Evolutionary conservation across 2,797 vertebrate species (phyloP), one percentile per base, ranked within the genome.

Genomic region (Pteronotus mesoamericanus): DNA sequence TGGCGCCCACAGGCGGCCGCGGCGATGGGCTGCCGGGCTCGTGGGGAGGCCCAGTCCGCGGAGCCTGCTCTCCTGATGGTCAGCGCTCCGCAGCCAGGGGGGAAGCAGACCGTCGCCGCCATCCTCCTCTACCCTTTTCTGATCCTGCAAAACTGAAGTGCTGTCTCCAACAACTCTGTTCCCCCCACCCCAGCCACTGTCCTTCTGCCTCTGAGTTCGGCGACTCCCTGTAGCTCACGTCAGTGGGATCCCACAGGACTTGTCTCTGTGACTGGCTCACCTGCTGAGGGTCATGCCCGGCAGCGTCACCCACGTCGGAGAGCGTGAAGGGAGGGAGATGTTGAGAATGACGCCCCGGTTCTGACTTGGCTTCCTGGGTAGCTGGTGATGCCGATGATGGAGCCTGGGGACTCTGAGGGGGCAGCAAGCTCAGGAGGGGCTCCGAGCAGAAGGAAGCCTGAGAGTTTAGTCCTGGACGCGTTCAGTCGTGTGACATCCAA

Each of bases 11-110:
- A 29, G 75, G 48, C 59, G 77, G 83, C 39, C 26, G 5, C n/a
- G 19, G 21, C 15, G 53, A 55, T 57, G 0, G 88, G 42, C 29
- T 53, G 42, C 4, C 26, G 66, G 57, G 5, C 1, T 1, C 32
- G 4, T 1, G 37, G 46, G 66, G 37, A 22, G 0, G 4, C 32
- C 10, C n/a, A 1, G 19, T 1, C n/a, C 26, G 4, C 1, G 1
- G 42, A 24, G 26, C 46, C 55, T 6, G 26, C 9, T 1, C 0
- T 3, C 16, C 4, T 29, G 57, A 5, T 1, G 2, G 66, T 44
- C 26, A 12, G 15, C n/a, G 37, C 21, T 74, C 39, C 3, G 11
- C 16, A 0, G 2, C 48, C 10, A 0, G 26, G 29, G 11, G 59
- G 61, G 61, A 18, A n/a, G 32, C 21, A 0, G n/a, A 2, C 11